Conservation (phyloP, 1,140 invertebrate genomes). For the Palaemon carinicauda region DNA sequence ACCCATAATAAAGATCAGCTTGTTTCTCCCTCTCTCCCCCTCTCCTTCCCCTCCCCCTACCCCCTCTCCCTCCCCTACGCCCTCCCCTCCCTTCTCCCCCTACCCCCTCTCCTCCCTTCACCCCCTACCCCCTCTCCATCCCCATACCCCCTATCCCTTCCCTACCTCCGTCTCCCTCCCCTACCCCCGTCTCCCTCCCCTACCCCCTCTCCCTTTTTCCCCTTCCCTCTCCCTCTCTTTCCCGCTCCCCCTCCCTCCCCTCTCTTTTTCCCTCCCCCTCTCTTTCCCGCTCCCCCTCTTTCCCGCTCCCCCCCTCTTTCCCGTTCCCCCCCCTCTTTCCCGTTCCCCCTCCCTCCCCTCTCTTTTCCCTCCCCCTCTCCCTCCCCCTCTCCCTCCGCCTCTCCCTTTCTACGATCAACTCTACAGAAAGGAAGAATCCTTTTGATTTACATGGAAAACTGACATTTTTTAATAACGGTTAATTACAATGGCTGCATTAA, state of each 20-base stretch:
- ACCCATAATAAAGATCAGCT: too few species aligned
- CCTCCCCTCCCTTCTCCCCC: not conserved
- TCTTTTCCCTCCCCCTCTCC: not conserved
- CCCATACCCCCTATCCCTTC: not conserved
- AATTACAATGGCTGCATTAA: too few species aligned
- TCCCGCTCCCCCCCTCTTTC: not conserved
- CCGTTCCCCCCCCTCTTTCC: not conserved
- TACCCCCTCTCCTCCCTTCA: not conserved
- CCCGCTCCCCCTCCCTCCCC: not conserved
- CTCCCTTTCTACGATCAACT: too few species aligned
- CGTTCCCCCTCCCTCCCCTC: not conserved
- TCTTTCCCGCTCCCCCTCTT: not conserved
- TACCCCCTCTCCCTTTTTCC: not conserved
- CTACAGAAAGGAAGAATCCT: too few species aligned
- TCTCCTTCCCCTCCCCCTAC: not conserved
- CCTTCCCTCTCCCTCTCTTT: not conserved
- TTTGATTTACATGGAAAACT: too few species aligned
- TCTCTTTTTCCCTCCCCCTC: not conserved
- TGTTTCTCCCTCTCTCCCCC: not conserved
- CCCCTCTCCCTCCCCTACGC: not conserved
- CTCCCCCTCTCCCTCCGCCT: not conserved
- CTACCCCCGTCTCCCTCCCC: not conserved
- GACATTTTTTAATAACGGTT: too few species aligned
- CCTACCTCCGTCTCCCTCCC: not conserved
- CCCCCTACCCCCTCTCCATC: not conserved